These are phyloP conservation scores for Styela clava DNA, from an alignment of 23 tunicate species.

Conservation along the genomic window DNA sequence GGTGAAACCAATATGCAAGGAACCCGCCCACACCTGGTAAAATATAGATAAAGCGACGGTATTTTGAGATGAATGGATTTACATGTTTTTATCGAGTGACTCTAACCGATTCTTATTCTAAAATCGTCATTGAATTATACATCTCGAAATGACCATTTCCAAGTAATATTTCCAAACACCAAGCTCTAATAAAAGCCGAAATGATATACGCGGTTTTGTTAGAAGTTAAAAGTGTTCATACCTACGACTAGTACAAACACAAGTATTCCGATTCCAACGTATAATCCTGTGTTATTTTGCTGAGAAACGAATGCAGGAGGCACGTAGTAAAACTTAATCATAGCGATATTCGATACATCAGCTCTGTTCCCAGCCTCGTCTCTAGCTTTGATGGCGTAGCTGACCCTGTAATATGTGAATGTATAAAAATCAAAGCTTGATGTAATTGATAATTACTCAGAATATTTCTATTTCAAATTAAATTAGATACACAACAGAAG, in stretches of 20 bases:
- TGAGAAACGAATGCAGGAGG: conserved; percentile 8
- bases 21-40: neutral
- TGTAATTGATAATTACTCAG: too few relatives aligned
- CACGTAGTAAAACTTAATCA: neutral
- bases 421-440: too few relatives aligned
- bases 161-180: too few relatives aligned
- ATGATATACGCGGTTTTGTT: neutral
- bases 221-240: neutral
- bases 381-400: neutral
- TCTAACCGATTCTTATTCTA: neutral
- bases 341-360: conserved; percentile 10
- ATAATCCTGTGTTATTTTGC: neutral
- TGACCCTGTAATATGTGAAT: conserved; percentile 11
- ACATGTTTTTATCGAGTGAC: neutral
- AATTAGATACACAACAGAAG: too few relatives aligned
- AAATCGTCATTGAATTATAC: neutral
- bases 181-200: too few relatives aligned
- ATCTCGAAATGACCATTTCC: too few relatives aligned
- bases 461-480: too few relatives aligned
- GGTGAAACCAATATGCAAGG: neutral
- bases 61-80: neutral
- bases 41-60: neutral
- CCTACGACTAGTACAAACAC: neutral
- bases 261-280: neutral
- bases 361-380: conserved; percentile 19